Percentiles rank a stretch among this genome's conserved stretches.
Conservation (phyloP, 1,140 invertebrate genomes). For the Aphelenchoides besseyi region DNA sequence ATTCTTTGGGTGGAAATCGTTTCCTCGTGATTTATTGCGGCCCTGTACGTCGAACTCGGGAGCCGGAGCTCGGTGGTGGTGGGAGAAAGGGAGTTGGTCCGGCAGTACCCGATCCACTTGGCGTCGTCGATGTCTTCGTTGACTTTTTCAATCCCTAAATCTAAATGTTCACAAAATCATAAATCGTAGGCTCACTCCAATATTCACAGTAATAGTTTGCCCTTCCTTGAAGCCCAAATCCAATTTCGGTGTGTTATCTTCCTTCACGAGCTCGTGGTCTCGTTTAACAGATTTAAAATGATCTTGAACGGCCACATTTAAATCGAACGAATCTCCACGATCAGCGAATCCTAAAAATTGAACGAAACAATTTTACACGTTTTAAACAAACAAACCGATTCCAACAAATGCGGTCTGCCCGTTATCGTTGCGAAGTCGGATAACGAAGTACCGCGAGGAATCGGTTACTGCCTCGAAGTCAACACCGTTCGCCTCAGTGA, state of each 20-base stretch:
- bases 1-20: too few relatives aligned
- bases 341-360: slow-evolving; percentile 96
- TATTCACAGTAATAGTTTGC: slow-evolving; percentile 62
- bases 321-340: slow-evolving; percentile 95
- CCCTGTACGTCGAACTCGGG: slow-evolving; percentile 21
- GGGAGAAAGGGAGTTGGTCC: slow-evolving; percentile 52
- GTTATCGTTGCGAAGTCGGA: slow-evolving; percentile 89
- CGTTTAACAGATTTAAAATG: slow-evolving; percentile 57
- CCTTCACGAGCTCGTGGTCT: slow-evolving; percentile 44
- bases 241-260: slow-evolving; percentile 40
- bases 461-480: slow-evolving; percentile 92
- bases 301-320: slow-evolving; percentile 78
- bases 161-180: slow-evolving; percentile 7
- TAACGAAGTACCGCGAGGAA: slow-evolving; percentile 96
- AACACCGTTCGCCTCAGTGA: slow-evolving; percentile 88
- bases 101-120: slow-evolving; percentile 4
- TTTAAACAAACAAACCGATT: slow-evolving; percentile 28
- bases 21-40: slow-evolving; percentile 7
- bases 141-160: slow-evolving; percentile 9
- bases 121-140: slow-evolving; percentile 22
- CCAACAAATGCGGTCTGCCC: slow-evolving; percentile 67
- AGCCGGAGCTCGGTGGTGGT: slow-evolving; percentile 49
- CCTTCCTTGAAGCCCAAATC: slow-evolving; percentile 62
- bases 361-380: slow-evolving; percentile 73
- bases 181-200: slow-evolving; percentile 46